These are phyloP conservation scores for Melinaea marsaeus DNA, from an alignment of 2,888 invertebrate species.

Conservation along the genomic window DNA sequence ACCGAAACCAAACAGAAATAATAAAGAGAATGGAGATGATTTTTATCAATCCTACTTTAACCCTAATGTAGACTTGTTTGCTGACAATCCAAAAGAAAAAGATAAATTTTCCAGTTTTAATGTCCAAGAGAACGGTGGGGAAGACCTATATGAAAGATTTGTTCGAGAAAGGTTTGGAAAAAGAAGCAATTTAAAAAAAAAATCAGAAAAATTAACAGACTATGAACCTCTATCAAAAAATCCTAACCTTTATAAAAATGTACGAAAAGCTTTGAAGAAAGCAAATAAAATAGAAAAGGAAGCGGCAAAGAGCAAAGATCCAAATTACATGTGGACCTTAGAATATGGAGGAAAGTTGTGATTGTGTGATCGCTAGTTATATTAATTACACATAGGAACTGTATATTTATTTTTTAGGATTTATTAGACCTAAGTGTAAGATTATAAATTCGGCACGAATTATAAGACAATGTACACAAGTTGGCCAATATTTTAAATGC, in stretches of 20 bases:
- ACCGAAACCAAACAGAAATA: constrained; percentile 19
- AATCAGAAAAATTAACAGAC: constrained; percentile 52
- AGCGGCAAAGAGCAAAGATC: constrained; percentile 63
- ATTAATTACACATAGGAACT: constrained; percentile 10
- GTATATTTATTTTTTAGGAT: constrained; percentile 8
- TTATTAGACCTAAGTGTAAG: not conserved
- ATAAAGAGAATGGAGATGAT: constrained; percentile 28
- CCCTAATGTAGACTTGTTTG: constrained; percentile 17
- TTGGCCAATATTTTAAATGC: too few relatives aligned
- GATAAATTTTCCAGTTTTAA: constrained; percentile 22
- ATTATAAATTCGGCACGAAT: too few relatives aligned
- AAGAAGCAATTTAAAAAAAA: constrained; percentile 52
- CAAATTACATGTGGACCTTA: constrained; percentile 74
- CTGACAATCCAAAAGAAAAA: constrained; percentile 37
- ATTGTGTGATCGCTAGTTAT: constrained; percentile 9
- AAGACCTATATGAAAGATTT: constrained; percentile 69
- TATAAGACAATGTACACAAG: too few relatives aligned
- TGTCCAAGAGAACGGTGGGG: constrained; percentile 42
- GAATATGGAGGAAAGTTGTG: constrained; percentile 70
- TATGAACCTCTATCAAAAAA: constrained; percentile 41
- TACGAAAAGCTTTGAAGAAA: constrained; percentile 62
- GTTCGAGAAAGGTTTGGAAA: constrained; percentile 70
- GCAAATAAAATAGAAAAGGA: constrained; percentile 59
- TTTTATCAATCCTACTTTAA: constrained; percentile 35
- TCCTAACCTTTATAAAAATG: constrained; percentile 51